These are phyloP conservation scores for Amblyraja radiata DNA, from an alignment of 2,797 vertebrate genomes.

Conservation along the genomic window DNA sequence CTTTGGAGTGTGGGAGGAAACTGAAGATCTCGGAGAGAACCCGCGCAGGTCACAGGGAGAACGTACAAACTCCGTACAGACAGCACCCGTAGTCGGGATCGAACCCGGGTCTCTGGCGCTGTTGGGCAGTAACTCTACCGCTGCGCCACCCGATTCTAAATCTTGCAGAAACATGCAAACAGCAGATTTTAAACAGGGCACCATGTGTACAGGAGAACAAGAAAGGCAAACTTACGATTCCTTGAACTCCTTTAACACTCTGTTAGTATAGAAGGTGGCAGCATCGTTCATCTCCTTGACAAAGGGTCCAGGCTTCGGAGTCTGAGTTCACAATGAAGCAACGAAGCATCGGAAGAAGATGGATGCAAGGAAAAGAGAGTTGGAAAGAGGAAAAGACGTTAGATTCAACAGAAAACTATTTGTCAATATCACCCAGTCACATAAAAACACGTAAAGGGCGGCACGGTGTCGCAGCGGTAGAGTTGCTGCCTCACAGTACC, in stretches of 20 bases:
- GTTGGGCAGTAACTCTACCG: too few species aligned
- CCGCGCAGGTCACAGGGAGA: too few species aligned
- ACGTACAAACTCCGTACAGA: too few species aligned
- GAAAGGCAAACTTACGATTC: slow-evolving; percentile 68
- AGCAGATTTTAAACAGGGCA: slow-evolving; percentile 8
- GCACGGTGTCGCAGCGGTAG: too few species aligned
- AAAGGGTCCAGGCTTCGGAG: slow-evolving; percentile 87
- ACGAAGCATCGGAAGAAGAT: slow-evolving; percentile 40
- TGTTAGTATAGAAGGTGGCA: slow-evolving; percentile 96
- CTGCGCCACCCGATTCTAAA: neutral
- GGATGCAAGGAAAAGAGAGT: slow-evolving; percentile 48
- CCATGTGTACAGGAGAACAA: slow-evolving; percentile 19
- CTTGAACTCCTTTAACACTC: slow-evolving; percentile 96
- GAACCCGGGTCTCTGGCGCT: too few species aligned
- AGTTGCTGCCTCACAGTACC: too few species aligned
- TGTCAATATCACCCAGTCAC: neutral
- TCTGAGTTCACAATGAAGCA: slow-evolving; percentile 55
- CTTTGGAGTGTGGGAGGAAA: too few species aligned
- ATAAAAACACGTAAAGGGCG: neutral
- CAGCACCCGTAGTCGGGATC: too few species aligned
- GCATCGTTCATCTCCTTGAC: slow-evolving; percentile 99
- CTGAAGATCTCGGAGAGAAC: too few species aligned
- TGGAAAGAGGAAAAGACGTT: slow-evolving; percentile 36
- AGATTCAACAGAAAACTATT: slow-evolving; percentile 41
- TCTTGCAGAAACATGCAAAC: neutral